Conservation (phyloP, 2,113 vertebrate species). For the Cephalopholis sonnerati region DNA sequence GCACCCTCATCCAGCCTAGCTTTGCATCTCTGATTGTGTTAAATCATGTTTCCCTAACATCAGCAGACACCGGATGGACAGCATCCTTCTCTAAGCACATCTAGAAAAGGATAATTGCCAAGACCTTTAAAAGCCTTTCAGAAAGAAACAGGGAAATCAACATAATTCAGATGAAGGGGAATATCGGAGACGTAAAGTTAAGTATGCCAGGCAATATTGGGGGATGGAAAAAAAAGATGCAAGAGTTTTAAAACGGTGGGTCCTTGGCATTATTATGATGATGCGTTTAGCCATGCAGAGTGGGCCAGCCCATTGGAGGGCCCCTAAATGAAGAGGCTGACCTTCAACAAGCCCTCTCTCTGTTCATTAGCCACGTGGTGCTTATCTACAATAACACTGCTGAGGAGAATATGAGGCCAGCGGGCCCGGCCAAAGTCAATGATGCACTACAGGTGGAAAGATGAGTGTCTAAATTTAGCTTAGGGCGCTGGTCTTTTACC, state of each 20-base stretch:
- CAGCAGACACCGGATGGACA: conserved; percentile 77
- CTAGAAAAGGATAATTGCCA: conserved; percentile 81
- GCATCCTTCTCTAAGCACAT: conserved; percentile 75
- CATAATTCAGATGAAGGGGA: conserved; percentile 80
- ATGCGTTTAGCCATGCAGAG: conserved; percentile 83
- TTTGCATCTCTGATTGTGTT: conserved; percentile 86
- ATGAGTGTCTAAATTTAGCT: conserved; percentile 54
- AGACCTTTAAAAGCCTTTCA: conserved; percentile 85
- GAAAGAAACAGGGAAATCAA: conserved; percentile 79
- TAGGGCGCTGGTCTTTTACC: conserved; percentile 35
- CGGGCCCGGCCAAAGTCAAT: conserved; percentile 60
- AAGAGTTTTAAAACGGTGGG: conserved; percentile 68
- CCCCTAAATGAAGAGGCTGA: conserved; percentile 86
- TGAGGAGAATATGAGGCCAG: conserved; percentile 71
- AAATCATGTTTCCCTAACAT: conserved; percentile 82
- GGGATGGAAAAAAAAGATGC: conserved; percentile 49
- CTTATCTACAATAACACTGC: conserved; percentile 80
- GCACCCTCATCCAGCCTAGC: conserved; percentile 71
- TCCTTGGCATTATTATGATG: conserved; percentile 81
- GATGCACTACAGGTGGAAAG: conserved; percentile 71
- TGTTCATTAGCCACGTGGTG: conserved; percentile 84
- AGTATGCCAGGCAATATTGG: conserved; percentile 61
- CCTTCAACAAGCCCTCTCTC: conserved; percentile 84
- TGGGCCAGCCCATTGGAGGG: conserved; percentile 79
- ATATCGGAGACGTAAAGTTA: conserved; percentile 69